These are phyloP conservation scores for Cranoglanis bouderius DNA, from an alignment of 2,113 vertebrate species.

Conservation along the genomic window DNA sequence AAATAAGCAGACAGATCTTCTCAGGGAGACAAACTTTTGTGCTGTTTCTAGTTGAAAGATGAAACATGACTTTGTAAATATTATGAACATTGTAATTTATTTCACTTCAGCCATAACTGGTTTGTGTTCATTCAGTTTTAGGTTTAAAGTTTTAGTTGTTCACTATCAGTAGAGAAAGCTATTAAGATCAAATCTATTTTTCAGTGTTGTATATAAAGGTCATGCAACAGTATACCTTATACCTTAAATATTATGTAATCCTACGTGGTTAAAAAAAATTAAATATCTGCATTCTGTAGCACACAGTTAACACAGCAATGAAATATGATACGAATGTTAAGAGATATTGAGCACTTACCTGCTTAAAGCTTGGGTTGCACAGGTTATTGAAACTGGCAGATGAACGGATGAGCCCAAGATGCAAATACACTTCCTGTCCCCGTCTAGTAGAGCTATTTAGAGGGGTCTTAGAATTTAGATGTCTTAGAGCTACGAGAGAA, in stretches of 20 bases:
- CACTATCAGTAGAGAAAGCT: background rate
- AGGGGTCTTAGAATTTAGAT: constrained; percentile 36
- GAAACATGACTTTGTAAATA: background rate
- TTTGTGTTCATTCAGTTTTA: background rate
- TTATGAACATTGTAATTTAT: background rate
- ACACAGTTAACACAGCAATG: background rate
- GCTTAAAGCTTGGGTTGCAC: background rate
- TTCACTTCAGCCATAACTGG: background rate
- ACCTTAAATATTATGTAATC: background rate
- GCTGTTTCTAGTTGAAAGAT: background rate
- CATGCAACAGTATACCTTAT: background rate
- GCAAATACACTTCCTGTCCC: constrained; percentile 60
- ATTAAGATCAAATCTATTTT: background rate
- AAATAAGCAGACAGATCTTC: background rate
- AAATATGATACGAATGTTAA: background rate
- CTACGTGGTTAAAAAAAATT: background rate
- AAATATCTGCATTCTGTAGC: background rate
- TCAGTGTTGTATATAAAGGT: background rate
- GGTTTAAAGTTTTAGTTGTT: background rate
- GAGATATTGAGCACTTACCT: constrained; percentile 1
- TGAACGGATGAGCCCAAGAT: constrained; percentile 10
- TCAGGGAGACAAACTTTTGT: background rate
- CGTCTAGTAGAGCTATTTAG: constrained; percentile 57
- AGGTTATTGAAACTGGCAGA: background rate
- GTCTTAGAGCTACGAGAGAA: constrained; percentile 39